Conservation (phyloP, 2,797 vertebrate genomes). For the Monodelphis domestica region DNA sequence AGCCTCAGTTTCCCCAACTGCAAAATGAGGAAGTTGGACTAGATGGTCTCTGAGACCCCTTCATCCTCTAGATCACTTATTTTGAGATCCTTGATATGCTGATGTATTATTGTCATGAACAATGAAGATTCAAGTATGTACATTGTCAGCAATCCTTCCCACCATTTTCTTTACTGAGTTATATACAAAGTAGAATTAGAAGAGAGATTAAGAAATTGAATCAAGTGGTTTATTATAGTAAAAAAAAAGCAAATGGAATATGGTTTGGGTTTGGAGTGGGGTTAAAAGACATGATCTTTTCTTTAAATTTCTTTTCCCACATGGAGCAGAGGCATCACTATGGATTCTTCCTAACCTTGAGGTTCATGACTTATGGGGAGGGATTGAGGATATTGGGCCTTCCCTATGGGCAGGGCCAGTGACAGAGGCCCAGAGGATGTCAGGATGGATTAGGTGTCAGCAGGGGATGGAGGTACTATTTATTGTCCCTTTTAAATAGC, state of each 20-base stretch:
- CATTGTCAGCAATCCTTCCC: not conserved
- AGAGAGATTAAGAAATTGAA: not conserved
- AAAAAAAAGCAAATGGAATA: not conserved
- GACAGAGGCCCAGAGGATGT: not conserved
- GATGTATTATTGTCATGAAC: not conserved
- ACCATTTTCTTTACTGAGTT: not conserved
- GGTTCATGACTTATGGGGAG: not conserved
- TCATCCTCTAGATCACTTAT: not conserved
- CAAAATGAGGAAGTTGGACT: not conserved
- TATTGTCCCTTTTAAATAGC: conserved; percentile 70
- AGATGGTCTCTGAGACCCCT: not conserved
- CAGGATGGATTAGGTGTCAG: not conserved
- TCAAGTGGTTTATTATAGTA: not conserved
- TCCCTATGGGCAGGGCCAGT: not conserved
- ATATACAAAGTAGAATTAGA: not conserved
- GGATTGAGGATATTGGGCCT: not conserved
- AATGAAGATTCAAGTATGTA: not conserved
- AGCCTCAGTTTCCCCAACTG: not conserved
- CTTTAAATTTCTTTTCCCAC: not conserved
- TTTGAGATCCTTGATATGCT: not conserved
- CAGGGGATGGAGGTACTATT: conserved; percentile 35
- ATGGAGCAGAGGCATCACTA: not conserved
- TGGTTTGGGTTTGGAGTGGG: not conserved
- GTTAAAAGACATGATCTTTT: not conserved
- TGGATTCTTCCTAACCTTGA: not conserved